These are phyloP conservation scores for Phyllostomus discolor DNA, from an alignment of 2,113 vertebrate genomes.

Conservation along the genomic window DNA sequence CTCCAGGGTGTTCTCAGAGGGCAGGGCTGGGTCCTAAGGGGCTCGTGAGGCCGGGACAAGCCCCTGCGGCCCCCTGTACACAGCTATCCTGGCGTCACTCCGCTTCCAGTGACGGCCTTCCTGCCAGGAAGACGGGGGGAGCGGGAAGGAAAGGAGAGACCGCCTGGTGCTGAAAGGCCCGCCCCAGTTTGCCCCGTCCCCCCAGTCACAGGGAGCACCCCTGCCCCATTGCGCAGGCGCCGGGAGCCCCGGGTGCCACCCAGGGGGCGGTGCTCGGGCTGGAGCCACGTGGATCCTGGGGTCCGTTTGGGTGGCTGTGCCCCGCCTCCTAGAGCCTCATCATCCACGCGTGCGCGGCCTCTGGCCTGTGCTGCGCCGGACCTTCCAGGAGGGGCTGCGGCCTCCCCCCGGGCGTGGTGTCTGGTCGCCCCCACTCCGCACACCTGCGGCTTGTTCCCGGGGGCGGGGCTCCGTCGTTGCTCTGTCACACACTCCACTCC, in stretches of 20 bases:
- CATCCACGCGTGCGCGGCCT: no score
- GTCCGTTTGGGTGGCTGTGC: no score
- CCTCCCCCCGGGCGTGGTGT: no score
- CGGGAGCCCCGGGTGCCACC: neutral
- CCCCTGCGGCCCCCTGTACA: neutral
- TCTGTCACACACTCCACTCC: neutral
- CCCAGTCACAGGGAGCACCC: neutral
- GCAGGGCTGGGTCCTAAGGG: fast-evolving
- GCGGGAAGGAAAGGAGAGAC: neutral
- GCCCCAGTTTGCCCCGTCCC: neutral
- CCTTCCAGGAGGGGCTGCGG: no score
- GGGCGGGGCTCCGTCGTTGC: no score
- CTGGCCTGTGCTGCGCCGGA: neutral
- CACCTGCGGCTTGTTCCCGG: neutral
- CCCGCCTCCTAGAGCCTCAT: neutral
- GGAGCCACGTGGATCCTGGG: fast-evolving
- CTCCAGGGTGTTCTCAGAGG: neutral
- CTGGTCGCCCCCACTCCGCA: neutral
- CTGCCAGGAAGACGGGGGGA: neutral
- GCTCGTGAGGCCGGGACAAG: neutral
- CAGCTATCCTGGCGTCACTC: neutral
- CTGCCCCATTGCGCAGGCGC: fast-evolving
- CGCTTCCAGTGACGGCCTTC: neutral
- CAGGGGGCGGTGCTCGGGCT: fast-evolving
- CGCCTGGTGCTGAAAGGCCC: neutral